Evolutionary conservation across 2,888 invertebrate genomes (phyloP), one percentile per base, ranked within the genome.

Genomic region (Myopa testacea): DNA sequence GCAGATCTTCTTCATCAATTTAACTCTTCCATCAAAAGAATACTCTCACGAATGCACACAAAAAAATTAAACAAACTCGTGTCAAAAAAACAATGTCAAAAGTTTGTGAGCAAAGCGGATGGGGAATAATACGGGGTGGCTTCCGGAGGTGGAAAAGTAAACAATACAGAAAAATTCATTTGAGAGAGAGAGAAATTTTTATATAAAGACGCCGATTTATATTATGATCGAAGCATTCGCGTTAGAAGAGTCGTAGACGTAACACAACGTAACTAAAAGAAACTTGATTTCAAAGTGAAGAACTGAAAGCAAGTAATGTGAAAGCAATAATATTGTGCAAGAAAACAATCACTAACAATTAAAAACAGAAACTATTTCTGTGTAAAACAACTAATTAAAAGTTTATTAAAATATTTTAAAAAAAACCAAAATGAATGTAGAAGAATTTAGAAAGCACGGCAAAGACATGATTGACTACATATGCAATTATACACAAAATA

Each of bases 381-480:
- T 62, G 37, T 26, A 16, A 37, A 63, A 76, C 19, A 74, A 65
- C 63, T n/a, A 38, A 75, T 58, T 71, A 40, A 55, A n/a, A 55
- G 16, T 69, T 19, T 50, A 69, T 60, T 45, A 38, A 72, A 73
- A 16, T 40, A 14, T 16, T 37, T 60, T n/a, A 58, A 50, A 76
- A 37, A 45, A 73, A 75, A 71, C 34, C 77, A 89, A 85, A 87
- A 95, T 96, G 95, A 93, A 95, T 89, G 91, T 93, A 19, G 92
- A 93, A 84, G 93, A 94, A 84, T 95, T 96, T 89, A 91, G 95
- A 76, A 89, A 90, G 77, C 91, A 93, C 78, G 95, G 95, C 34
- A 94, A 94, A 88, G 92, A 95, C 87, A 95, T 95, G 94, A 92
- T 96, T 79, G 95, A 96, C 88, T 95, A 94, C 87, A 95, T 96